Evolutionary conservation across 2,797 vertebrate genomes (phyloP).

Genomic region (Amazonetta brasiliensis): DNA sequence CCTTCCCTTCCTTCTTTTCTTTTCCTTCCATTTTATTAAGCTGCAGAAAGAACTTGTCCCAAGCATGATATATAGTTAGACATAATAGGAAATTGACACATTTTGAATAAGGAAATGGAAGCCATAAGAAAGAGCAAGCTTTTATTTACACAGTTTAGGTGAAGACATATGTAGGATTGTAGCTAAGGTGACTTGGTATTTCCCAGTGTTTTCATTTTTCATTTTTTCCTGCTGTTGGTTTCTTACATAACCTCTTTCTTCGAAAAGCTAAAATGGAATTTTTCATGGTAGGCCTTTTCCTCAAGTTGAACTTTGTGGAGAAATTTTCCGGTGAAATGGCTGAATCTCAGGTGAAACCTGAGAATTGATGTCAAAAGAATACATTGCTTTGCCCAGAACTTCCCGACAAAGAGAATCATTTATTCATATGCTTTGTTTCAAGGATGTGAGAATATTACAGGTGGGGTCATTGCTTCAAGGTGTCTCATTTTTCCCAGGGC

Average conservation of each 20-base stretch:
- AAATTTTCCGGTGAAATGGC: neutral
- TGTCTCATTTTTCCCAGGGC: neutral
- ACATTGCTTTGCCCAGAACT: neutral
- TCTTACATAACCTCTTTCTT: neutral
- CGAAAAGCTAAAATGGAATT: neutral
- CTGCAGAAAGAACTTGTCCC: neutral
- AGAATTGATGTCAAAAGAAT: neutral
- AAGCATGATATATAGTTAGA: neutral
- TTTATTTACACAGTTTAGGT: neutral
- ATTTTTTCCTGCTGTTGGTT: neutral
- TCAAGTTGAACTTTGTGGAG: neutral
- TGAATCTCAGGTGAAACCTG: neutral
- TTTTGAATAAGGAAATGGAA: neutral
- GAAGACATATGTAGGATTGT: neutral
- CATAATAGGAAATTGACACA: neutral
- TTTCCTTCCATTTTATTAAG: neutral
- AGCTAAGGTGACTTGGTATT: neutral
- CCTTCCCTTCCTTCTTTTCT: too few relatives aligned
- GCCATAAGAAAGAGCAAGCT: neutral
- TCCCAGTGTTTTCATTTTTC: neutral
- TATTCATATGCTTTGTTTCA: neutral
- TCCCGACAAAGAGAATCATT: neutral
- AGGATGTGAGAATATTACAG: neutral
- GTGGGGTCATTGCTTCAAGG: neutral
- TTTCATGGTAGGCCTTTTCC: neutral